phyloP scores from a whole-genome alignment of 1,140 invertebrate genomes.

The Neocloeon triangulifer region DNA sequence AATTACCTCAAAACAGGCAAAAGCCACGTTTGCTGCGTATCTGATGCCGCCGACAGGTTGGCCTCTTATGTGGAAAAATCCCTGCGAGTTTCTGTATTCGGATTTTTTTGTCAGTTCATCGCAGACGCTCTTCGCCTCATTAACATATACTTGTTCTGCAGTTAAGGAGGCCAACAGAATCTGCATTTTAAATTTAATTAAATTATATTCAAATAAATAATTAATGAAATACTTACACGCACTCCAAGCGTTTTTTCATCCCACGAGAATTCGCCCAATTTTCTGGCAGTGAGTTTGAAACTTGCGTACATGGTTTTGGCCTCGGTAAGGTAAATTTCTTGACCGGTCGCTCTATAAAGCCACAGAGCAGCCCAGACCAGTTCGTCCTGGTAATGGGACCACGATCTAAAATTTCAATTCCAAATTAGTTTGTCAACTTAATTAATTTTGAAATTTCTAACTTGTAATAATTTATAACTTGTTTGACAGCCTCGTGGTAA shows the following conservation, averaged over 20 bases:
- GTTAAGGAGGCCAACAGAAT: slow-evolving; percentile 10
- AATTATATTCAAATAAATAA: no score
- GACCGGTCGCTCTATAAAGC: slow-evolving; percentile 19
- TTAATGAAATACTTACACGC: slow-evolving; percentile 12
- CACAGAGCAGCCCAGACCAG: slow-evolving; percentile 20
- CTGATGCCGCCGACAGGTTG: slow-evolving; percentile 15
- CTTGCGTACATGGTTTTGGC: slow-evolving; percentile 13
- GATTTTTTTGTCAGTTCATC: no score
- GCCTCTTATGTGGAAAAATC: slow-evolving; percentile 15
- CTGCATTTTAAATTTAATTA: no score
- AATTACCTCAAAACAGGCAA: slow-evolving; percentile 12
- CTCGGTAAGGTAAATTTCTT: slow-evolving; percentile 14
- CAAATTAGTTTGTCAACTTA: no score
- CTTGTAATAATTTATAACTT: slow-evolving; percentile 16
- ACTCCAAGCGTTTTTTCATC: slow-evolving; percentile 18
- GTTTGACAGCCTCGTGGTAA: slow-evolving; percentile 17
- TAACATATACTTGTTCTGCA: slow-evolving; percentile 9
- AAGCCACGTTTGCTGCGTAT: slow-evolving; percentile 14
- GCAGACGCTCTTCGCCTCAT: slow-evolving; percentile 8
- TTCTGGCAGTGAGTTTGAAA: slow-evolving; percentile 9
- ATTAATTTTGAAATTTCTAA: no score
- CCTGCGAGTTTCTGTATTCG: slow-evolving; percentile 16
- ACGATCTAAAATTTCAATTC: no score
- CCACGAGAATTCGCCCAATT: slow-evolving; percentile 17
- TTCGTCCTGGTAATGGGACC: slow-evolving; percentile 18